These are phyloP conservation scores for Drosophila pseudotakahashii DNA, from an alignment of 2,888 invertebrate species.

Conservation along the genomic window DNA sequence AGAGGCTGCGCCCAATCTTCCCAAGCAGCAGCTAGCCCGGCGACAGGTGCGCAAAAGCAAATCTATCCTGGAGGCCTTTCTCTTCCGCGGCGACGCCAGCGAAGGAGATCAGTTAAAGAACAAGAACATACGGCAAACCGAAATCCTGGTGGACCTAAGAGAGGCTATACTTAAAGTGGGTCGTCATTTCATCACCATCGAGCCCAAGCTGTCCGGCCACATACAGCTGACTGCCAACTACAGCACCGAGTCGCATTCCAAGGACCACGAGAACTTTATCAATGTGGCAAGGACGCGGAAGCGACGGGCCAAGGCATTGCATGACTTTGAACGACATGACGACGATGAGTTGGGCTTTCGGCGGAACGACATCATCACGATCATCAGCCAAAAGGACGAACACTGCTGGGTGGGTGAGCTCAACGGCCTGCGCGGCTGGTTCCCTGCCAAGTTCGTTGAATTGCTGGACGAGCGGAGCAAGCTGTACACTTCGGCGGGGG, in stretches of 20 bases:
- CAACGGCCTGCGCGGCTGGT: slow-evolving; percentile 98
- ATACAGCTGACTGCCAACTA: slow-evolving; percentile 95
- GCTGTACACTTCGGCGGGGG: slow-evolving; percentile 95
- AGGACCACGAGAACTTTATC: slow-evolving; percentile 97
- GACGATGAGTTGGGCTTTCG: slow-evolving; percentile 99
- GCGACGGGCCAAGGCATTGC: slow-evolving; percentile 96
- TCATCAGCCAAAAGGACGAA: slow-evolving; percentile 98
- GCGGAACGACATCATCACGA: slow-evolving; percentile 99
- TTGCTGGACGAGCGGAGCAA: slow-evolving; percentile 97
- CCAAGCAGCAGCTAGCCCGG: slow-evolving; percentile 95
- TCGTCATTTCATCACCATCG: slow-evolving; percentile 96
- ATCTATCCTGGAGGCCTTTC: slow-evolving; percentile 94
- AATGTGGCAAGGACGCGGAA: slow-evolving; percentile 94
- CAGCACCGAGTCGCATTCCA: slow-evolving; percentile 96
- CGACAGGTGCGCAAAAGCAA: slow-evolving; percentile 96
- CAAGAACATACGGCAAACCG: slow-evolving; percentile 99
- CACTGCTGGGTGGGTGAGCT: slow-evolving; percentile 99
- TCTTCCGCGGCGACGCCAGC: slow-evolving; percentile 90
- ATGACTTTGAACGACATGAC: slow-evolving; percentile 98
- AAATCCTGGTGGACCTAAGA: slow-evolving; percentile 98
- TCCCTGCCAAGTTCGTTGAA: slow-evolving; percentile 98
- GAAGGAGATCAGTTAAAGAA: slow-evolving; percentile 92
- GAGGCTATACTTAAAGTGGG: slow-evolving; percentile 97
- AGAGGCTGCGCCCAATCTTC: slow-evolving; percentile 94
- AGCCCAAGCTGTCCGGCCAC: slow-evolving; percentile 93